Conservation (phyloP, 2,888 invertebrate genomes). For the Oxytorus armatus region DNA sequence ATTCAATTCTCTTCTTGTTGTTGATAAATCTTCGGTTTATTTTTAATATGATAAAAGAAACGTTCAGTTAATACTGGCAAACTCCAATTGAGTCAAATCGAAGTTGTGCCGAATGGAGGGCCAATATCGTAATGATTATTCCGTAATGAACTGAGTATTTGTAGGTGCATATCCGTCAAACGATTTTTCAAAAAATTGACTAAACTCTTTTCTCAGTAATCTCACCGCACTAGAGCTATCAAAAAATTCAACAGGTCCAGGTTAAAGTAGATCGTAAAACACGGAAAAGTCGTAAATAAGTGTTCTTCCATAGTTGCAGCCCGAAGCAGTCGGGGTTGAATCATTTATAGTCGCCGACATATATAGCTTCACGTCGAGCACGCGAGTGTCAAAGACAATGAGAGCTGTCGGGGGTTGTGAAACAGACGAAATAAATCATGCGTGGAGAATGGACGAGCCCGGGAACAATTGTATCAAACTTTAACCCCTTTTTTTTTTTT, state of each 20-base stretch:
- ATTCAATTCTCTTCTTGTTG: no score
- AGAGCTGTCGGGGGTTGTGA: conserved; percentile 56
- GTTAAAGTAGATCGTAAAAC: background rate
- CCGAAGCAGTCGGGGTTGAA: background rate
- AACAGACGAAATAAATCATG: conserved; percentile 62
- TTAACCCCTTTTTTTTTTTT: conserved; percentile 65
- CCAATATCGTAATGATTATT: no score
- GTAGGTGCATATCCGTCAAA: no score
- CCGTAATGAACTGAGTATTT: no score
- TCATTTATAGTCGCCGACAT: background rate
- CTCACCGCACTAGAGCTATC: background rate
- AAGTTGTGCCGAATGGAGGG: no score
- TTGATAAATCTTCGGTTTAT: no score
- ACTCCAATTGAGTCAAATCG: no score
- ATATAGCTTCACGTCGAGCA: conserved; percentile 12
- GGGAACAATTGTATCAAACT: conserved; percentile 67
- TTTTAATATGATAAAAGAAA: no score
- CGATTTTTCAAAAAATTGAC: no score
- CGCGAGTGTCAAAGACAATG: conserved; percentile 57
- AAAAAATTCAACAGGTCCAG: background rate
- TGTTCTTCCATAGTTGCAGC: background rate
- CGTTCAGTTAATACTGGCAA: no score
- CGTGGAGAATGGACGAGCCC: conserved; percentile 59
- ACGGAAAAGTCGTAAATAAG: background rate
- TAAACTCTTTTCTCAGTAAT: background rate